phyloP scores from a whole-genome alignment of 2,888 invertebrate genomes.

The Drosophila kuntzei region DNA sequence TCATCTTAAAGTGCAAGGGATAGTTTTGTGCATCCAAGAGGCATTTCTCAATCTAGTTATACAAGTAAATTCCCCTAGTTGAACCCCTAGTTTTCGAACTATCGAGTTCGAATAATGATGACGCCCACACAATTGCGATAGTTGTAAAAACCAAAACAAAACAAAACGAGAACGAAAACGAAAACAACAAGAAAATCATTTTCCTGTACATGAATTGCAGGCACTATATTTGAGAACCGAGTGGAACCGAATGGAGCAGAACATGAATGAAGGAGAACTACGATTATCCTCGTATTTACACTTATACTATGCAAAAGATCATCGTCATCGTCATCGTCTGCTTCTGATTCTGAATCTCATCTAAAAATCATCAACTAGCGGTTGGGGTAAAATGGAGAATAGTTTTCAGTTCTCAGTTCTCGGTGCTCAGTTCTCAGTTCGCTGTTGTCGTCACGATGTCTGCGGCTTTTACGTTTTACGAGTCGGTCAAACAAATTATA shows the following conservation, averaged over 20 bases:
- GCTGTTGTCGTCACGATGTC: slow-evolving; percentile 75
- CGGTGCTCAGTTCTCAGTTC: slow-evolving; percentile 12
- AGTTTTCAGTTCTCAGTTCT: slow-evolving; percentile 11
- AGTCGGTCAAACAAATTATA: slow-evolving; percentile 49
- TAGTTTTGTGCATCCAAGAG: not conserved
- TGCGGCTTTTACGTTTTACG: slow-evolving; percentile 72
- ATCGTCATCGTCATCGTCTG: slow-evolving; percentile 63
- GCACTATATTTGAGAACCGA: slow-evolving; percentile 23
- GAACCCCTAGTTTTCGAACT: slow-evolving; percentile 54
- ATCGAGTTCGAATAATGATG: slow-evolving; percentile 62
- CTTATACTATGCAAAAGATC: slow-evolving; percentile 64
- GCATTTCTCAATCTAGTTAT: slow-evolving; percentile 32
- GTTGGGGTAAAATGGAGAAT: slow-evolving; percentile 20
- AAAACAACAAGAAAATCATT: slow-evolving; percentile 26
- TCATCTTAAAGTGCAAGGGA: slow-evolving; percentile 1
- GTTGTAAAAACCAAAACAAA: slow-evolving; percentile 44
- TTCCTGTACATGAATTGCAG: slow-evolving; percentile 62
- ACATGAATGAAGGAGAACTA: slow-evolving; percentile 78
- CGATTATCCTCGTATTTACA: slow-evolving; percentile 34
- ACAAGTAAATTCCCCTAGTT: slow-evolving; percentile 39
- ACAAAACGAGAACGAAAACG: slow-evolving; percentile 28
- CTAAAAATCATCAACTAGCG: slow-evolving; percentile 33
- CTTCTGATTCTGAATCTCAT: slow-evolving; percentile 21
- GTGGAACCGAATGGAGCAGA: slow-evolving; percentile 23
- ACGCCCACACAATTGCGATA: slow-evolving; percentile 69